Conservation (phyloP, 1,140 invertebrate genomes). For the Rhyacophila brunnea region DNA sequence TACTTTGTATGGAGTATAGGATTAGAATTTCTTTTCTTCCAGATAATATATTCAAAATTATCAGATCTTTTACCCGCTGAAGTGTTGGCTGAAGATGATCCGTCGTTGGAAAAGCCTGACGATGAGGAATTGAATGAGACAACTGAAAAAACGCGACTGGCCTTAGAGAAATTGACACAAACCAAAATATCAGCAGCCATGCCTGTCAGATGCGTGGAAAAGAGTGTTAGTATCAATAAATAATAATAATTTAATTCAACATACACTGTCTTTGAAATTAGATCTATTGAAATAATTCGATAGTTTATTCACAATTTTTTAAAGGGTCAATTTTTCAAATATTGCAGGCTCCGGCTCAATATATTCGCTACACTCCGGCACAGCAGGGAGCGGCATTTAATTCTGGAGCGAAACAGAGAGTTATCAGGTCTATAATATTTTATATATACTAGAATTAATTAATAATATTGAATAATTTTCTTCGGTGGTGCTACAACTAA, state of each 20-base stretch:
- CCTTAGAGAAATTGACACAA: slow-evolving; percentile 84
- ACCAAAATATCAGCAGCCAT: slow-evolving; percentile 91
- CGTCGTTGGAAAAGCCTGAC: slow-evolving; percentile 79
- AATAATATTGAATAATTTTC: too few relatives aligned
- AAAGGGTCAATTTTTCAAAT: slow-evolving; percentile 3
- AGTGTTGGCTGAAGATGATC: slow-evolving; percentile 88
- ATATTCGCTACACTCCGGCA: slow-evolving; percentile 96
- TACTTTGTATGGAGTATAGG: slow-evolving; percentile 53
- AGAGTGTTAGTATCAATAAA: slow-evolving; percentile 14
- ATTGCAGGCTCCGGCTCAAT: slow-evolving; percentile 81
- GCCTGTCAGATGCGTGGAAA: slow-evolving; percentile 86
- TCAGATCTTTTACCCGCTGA: slow-evolving; percentile 92
- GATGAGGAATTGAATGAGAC: slow-evolving; percentile 84
- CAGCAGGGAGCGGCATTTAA: slow-evolving; percentile 95
- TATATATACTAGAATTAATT: too few relatives aligned
- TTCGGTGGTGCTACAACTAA: too few relatives aligned
- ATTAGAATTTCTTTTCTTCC: slow-evolving; percentile 51
- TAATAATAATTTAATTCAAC: too few relatives aligned
- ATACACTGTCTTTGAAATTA: too few relatives aligned
- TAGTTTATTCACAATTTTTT: too few relatives aligned
- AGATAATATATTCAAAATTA: slow-evolving; percentile 95
- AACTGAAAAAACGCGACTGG: slow-evolving; percentile 81
- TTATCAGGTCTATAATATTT: slow-evolving; percentile 67
- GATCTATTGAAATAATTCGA: too few relatives aligned
- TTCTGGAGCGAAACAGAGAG: slow-evolving; percentile 95